These are phyloP conservation scores for Zaprionus africanus DNA, from an alignment of 1,140 invertebrate species.

Conservation along the genomic window DNA sequence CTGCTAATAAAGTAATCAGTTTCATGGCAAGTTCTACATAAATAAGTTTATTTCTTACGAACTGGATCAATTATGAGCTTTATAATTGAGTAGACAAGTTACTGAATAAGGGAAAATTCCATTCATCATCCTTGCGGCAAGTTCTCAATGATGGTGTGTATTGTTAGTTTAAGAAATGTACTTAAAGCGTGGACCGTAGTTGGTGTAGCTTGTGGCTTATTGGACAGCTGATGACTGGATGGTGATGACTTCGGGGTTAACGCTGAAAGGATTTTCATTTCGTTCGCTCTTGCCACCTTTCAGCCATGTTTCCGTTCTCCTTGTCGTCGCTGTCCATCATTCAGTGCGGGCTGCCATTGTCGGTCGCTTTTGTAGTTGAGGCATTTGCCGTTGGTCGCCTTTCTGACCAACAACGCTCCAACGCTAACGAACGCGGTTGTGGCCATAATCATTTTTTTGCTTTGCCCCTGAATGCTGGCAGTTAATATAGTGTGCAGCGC, in stretches of 20 bases:
- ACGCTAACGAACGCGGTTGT: slow-evolving; percentile 38
- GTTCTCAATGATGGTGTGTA: background rate
- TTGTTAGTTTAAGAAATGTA: slow-evolving; percentile 8
- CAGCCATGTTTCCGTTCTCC: background rate
- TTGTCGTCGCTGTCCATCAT: slow-evolving; percentile 37
- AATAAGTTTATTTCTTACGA: background rate
- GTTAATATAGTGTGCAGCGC: slow-evolving; percentile 65
- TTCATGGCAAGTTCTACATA: no score
- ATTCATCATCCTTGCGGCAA: background rate
- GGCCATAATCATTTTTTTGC: slow-evolving; percentile 46
- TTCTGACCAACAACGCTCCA: slow-evolving; percentile 23
- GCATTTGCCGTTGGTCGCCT: slow-evolving; percentile 42
- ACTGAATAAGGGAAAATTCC: background rate
- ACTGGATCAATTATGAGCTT: background rate
- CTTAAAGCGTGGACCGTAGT: background rate
- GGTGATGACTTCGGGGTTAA: slow-evolving; percentile 6
- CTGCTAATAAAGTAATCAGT: background rate
- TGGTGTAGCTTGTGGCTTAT: slow-evolving; percentile 17
- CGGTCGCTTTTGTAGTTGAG: slow-evolving; percentile 43
- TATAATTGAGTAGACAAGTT: background rate
- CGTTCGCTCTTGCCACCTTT: background rate
- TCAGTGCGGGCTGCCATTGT: slow-evolving; percentile 32
- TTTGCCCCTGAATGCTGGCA: slow-evolving; percentile 34
- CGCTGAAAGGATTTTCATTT: slow-evolving; percentile 16
- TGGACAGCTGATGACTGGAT: slow-evolving; percentile 11